Conservation (phyloP, 2,113 vertebrate genomes). For the Nyctibius bracteatus region DNA sequence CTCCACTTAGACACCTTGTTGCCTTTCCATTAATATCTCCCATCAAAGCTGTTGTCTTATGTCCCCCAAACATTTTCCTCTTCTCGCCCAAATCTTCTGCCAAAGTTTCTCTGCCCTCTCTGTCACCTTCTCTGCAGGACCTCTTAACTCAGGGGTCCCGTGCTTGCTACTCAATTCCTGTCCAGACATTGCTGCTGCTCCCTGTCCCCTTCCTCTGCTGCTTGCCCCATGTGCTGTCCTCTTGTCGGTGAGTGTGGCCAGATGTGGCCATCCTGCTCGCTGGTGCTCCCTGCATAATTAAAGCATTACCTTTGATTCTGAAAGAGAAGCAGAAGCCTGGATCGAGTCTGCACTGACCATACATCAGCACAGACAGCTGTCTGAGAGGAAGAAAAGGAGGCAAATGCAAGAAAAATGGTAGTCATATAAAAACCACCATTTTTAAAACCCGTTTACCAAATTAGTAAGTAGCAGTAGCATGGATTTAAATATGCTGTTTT, state of each 20-base stretch:
- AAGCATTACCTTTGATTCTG: not conserved
- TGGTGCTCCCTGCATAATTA: not conserved
- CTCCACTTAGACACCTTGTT: not conserved
- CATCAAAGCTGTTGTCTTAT: not conserved
- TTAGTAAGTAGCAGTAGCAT: not conserved
- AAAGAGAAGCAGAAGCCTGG: not conserved
- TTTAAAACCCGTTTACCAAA: not conserved
- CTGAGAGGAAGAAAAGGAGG: not conserved
- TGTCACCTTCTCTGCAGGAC: not conserved
- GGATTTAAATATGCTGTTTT: not conserved
- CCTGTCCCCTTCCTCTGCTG: not conserved
- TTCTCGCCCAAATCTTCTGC: not conserved
- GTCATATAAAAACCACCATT: not conserved
- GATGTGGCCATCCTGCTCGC: not conserved
- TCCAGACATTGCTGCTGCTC: not conserved
- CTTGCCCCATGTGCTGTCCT: not conserved
- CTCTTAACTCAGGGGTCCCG: not conserved
- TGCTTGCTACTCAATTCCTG: not conserved
- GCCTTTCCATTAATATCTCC: not conserved
- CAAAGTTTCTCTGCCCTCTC: not conserved
- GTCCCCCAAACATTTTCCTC: not conserved
- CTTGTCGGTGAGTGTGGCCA: not conserved
- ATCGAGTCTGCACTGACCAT: not conserved
- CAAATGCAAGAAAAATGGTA: not conserved
- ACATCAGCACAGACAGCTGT: not conserved